phyloP scores from a whole-genome alignment of 1,140 invertebrate species.

The Ditylenchus dipsaci region DNA sequence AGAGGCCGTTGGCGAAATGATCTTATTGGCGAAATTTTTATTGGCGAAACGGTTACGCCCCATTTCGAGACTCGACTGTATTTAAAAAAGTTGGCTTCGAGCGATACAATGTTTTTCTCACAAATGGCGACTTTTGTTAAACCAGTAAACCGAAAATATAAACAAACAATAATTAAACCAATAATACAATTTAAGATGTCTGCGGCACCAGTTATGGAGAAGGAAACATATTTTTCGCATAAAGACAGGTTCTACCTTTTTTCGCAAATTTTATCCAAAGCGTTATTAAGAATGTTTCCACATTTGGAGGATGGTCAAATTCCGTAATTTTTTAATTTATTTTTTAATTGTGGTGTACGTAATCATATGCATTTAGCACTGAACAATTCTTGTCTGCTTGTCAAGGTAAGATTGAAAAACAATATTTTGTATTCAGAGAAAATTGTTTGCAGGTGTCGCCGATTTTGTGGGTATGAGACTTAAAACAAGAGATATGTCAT shows the following conservation, averaged over 20 bases:
- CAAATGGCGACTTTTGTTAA: too few relatives aligned
- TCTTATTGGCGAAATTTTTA: too few relatives aligned
- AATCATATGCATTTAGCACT: slow-evolving; percentile 12
- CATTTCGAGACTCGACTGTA: too few relatives aligned
- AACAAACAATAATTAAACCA: background rate
- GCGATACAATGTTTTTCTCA: too few relatives aligned
- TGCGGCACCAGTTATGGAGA: background rate
- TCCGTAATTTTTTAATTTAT: background rate
- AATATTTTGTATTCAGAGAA: too few relatives aligned
- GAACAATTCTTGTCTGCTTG: slow-evolving; percentile 43
- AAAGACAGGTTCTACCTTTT: background rate
- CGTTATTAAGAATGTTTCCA: background rate
- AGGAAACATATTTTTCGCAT: slow-evolving; percentile 1
- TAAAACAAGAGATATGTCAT: background rate
- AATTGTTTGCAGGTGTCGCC: slow-evolving; percentile 21
- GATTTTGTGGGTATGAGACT: slow-evolving; percentile 37
- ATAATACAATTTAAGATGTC: slow-evolving; percentile 14
- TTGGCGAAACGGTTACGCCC: too few relatives aligned
- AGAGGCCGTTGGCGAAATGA: too few relatives aligned
- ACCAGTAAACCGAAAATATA: too few relatives aligned
- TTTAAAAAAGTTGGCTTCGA: too few relatives aligned
- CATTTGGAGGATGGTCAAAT: background rate
- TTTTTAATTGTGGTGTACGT: background rate
- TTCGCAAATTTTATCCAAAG: too few relatives aligned
- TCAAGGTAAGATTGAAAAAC: slow-evolving; percentile 13